A percentile compares a stretch with the other conserved stretches of the same genome.
These are phyloP conservation scores for Epicauta chinensis DNA, from an alignment of 1,140 invertebrate genomes.

Conservation along the genomic window DNA sequence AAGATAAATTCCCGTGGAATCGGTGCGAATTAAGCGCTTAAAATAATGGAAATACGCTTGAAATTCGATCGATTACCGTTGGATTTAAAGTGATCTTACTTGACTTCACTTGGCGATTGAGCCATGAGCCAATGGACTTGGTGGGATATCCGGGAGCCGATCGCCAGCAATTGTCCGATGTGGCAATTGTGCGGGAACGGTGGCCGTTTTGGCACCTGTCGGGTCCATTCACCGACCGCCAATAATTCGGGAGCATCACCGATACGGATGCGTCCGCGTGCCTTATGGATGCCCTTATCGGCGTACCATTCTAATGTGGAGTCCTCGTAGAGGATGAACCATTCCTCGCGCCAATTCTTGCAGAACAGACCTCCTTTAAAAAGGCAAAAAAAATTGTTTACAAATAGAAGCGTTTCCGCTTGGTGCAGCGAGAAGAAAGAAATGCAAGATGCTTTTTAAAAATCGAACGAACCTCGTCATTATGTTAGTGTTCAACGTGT, in stretches of 20 bases:
- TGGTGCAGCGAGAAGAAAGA: conserved; percentile 2
- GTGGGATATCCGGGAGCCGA: conserved; percentile 51
- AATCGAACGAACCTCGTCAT: neutral
- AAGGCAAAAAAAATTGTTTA: too few species aligned
- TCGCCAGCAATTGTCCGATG: conserved; percentile 61
- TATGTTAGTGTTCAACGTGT: neutral
- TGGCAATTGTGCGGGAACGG: conserved; percentile 58
- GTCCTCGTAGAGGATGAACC: conserved; percentile 73
- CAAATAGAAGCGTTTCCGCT: too few species aligned
- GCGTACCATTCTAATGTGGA: conserved; percentile 74
- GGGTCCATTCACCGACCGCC: conserved; percentile 69
- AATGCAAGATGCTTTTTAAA: neutral
- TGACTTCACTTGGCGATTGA: conserved; percentile 38
- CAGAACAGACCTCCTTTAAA: conserved; percentile 64
- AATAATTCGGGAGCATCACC: conserved; percentile 71
- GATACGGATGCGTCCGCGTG: conserved; percentile 52
- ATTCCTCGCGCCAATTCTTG: conserved; percentile 73
- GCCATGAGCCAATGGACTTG: conserved; percentile 40
- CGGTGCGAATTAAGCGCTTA: too few species aligned
- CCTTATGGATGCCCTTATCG: conserved; percentile 48
- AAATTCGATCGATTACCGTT: too few species aligned
- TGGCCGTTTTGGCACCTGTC: conserved; percentile 61
- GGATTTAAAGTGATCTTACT: too few species aligned
- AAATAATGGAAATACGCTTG: too few species aligned
- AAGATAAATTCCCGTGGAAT: too few species aligned